Evolutionary conservation across 2,888 invertebrate genomes (phyloP).

Genomic region (Tortricodes alternella): DNA sequence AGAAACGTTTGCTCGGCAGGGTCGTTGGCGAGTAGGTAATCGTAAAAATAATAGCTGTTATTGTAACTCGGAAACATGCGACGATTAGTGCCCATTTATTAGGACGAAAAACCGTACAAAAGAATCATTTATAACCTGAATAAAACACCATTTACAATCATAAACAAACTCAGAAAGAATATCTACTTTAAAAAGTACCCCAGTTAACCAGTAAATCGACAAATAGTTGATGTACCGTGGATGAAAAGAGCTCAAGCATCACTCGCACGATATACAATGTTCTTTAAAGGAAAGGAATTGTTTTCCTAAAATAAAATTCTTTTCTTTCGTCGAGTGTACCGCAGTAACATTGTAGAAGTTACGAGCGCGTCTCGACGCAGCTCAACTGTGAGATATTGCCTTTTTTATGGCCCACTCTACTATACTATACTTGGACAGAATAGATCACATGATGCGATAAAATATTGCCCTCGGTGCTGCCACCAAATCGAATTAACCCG

Average conservation of each 20-base stretch:
- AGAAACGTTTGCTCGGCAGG: constrained; percentile 45
- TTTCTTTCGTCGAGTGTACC: constrained; percentile 63
- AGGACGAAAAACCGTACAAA: no score
- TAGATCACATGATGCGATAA: constrained; percentile 82
- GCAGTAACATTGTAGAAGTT: constrained; percentile 80
- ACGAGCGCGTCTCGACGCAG: constrained; percentile 76
- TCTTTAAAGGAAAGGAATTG: constrained; percentile 56
- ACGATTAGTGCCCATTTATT: background rate
- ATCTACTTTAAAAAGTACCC: background rate
- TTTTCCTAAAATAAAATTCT: constrained; percentile 67
- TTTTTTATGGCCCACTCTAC: constrained; percentile 81
- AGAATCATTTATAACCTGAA: background rate
- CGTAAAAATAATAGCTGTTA: constrained; percentile 50
- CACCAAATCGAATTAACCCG: constrained; percentile 81
- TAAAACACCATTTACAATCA: background rate
- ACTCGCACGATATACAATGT: constrained; percentile 29
- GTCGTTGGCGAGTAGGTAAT: constrained; percentile 39
- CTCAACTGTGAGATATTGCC: constrained; percentile 82
- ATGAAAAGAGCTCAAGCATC: constrained; percentile 14
- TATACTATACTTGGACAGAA: constrained; percentile 80
- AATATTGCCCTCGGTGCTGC: constrained; percentile 77
- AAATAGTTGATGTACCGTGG: constrained; percentile 20
- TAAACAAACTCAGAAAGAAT: background rate
- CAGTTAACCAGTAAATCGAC: constrained; percentile 3
- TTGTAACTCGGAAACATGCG: constrained; percentile 28